Evolutionary conservation across 2,888 invertebrate species (phyloP), one percentile per base, ranked within the genome.

Genomic region (Spisula subtruncata): DNA sequence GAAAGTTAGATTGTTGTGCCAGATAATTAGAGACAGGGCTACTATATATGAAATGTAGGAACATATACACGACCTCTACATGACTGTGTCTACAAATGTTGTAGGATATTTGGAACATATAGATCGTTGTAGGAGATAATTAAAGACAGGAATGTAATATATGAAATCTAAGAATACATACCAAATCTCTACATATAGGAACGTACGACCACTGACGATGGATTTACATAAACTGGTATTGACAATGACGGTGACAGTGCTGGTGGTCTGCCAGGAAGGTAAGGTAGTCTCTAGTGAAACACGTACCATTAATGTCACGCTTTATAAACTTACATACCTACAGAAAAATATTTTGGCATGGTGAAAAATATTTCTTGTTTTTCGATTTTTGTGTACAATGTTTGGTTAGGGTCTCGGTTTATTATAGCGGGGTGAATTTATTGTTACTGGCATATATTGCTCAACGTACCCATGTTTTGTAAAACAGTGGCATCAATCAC

Each of bases 251-350:
- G 18, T 35, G 75, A 75, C 35, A 32, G 75, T 32, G 29, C 12
- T 75, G 75, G 75, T 32, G 32, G 8, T 32, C 14, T 32, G 75
- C 75, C 75, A 75, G 75, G 75, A 75, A 75, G 75, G 75, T 75
- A 75, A 35, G 75, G 4, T 75, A 32, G 10, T 0, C 10, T 75
- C 75, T 18, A 5, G 75, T 29, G 35, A 35, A 75, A 32, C 75
- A 16, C 14, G 16, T 32, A 35, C 18, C 16, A 16, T 75, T 75
- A 75, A 35, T 75, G 35, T 75, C 75, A 32, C 2, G 4, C 10
- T 12, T 32, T 16, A 75, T 75, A 1, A 16, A 35, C 32, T 32
- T 32, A 35, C 75, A 75, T 18, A 75, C 16, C 18, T 75, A 32
- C 25, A 1, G 75, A 75, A 18, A 41, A 75, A 35, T 75, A 14